Evolutionary conservation across 2,797 vertebrate species (phyloP), one percentile per base, ranked within the genome.

Genomic region (Gambusia yucatana): DNA sequence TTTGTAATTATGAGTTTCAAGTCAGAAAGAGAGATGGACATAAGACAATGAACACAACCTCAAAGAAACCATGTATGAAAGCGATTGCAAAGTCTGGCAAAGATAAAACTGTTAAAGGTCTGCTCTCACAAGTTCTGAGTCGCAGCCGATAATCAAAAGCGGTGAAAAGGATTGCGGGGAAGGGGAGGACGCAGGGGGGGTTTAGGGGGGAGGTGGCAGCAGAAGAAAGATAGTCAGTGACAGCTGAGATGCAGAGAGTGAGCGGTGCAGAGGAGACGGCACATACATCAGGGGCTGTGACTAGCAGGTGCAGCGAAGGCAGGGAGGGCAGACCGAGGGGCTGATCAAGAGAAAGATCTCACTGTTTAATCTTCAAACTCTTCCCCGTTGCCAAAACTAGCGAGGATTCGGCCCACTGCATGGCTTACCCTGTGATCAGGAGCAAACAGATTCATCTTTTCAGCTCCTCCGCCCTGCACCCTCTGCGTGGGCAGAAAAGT

Each of bases 311-410:
- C 94, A 93, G 87, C 48, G 79, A 77, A 86, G 89, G 81, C 25
- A 71, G 82, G 88, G 89, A 87, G 89, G 87, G 82, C 82, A 85
- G 86, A 75, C 79, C 22, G 20, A 82, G 86, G 82, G 79, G 69
- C 87, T 91, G 87, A 94, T 93, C 87, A 92, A 93, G 93, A 95
- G 94, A 96, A 96, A 94, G 95, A 95, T 93, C 93, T 90, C 93
- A 83, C 88, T 96, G 95, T 96, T 95, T 91, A 92, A 94, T 94
- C 92, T 94, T 88, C 88, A 94, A 90, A 89, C 86, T 90, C 90
- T 91, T 92, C 93, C 91, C 25, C 82, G 46, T 83, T 72, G 82
- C 84, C 87, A 91, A 83, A 52, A 88, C 84, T 74, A 90, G 91
- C 83, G 75, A 87, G 81, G 86, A 92, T 92, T 86, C 86, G 90